phyloP scores from a whole-genome alignment of 2,888 invertebrate species.

The Ectemnius cavifrons region DNA sequence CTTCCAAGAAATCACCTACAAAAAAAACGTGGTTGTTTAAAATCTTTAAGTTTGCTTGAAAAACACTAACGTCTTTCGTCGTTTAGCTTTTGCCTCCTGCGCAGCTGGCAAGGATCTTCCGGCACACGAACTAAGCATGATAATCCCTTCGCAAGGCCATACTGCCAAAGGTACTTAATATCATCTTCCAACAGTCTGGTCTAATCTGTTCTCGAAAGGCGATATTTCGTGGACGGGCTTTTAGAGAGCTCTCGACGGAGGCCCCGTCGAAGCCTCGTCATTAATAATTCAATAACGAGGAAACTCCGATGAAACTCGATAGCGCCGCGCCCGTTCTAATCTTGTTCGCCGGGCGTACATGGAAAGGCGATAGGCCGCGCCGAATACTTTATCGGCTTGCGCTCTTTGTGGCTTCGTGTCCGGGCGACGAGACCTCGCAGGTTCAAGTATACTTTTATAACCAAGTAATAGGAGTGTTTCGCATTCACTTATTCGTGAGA shows the following conservation, averaged over 20 bases:
- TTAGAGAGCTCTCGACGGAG: neutral
- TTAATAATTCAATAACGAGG: constrained; percentile 23
- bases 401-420: constrained; percentile 5
- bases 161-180: constrained; percentile 23
- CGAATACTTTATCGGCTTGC: too few relatives aligned
- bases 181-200: constrained; percentile 15
- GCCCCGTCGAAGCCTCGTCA: constrained; percentile 10
- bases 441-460: too few relatives aligned
- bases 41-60: constrained; percentile 52
- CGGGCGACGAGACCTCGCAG: neutral
- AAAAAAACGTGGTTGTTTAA: too few relatives aligned
- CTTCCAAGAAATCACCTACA: too few relatives aligned
- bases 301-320: constrained; percentile 34
- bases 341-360: neutral
- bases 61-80: constrained; percentile 58
- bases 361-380: too few relatives aligned
- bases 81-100: constrained; percentile 9
- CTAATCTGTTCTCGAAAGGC: constrained; percentile 48
- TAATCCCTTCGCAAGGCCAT: constrained; percentile 44
- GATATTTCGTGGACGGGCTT: constrained; percentile 18
- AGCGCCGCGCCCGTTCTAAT: constrained; percentile 19
- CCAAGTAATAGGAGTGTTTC: too few relatives aligned
- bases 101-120: constrained; percentile 11
- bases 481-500: too few relatives aligned
- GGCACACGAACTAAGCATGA: constrained; percentile 43